phyloP scores from a whole-genome alignment of 1,140 invertebrate genomes.

The Drosophila equinoxialis region DNA sequence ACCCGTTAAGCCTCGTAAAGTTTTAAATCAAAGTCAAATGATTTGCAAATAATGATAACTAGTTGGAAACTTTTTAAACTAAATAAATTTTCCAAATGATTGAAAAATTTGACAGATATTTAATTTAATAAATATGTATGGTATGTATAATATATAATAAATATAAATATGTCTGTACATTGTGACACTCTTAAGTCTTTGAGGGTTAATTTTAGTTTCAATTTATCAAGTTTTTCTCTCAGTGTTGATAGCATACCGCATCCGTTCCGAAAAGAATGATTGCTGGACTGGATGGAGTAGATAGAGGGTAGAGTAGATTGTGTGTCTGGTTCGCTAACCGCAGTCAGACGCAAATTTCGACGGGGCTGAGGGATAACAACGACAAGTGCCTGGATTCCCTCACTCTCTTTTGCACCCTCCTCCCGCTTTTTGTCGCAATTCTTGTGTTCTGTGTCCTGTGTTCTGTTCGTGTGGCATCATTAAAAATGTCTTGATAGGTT shows the following conservation, averaged over 20 bases:
- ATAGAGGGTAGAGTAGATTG: neutral
- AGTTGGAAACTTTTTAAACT: too few species aligned
- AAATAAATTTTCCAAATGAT: too few species aligned
- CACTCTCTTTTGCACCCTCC: neutral
- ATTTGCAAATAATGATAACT: too few species aligned
- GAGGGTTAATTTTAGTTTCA: too few species aligned
- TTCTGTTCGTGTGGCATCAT: conserved; percentile 46
- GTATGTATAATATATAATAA: too few species aligned
- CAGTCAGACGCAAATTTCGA: conserved; percentile 14
- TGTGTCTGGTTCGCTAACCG: conserved; percentile 17
- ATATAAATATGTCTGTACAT: too few species aligned
- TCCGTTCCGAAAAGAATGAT: conserved; percentile 3
- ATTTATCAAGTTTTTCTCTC: neutral
- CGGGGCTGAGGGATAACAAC: conserved; percentile 6
- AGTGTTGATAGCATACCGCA: neutral
- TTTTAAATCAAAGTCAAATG: too few species aligned
- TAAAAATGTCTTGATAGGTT: conserved; percentile 76
- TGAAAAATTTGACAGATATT: too few species aligned
- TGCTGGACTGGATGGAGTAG: neutral
- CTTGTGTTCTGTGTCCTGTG: conserved; percentile 28
- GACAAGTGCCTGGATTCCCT: conserved; percentile 1
- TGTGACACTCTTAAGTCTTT: too few species aligned
- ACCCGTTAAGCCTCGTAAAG: too few species aligned
- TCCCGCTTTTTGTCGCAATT: neutral
- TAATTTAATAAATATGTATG: too few species aligned